phyloP scores from a whole-genome alignment of 1,140 invertebrate species.

The Leptinotarsa undecemlineata region DNA sequence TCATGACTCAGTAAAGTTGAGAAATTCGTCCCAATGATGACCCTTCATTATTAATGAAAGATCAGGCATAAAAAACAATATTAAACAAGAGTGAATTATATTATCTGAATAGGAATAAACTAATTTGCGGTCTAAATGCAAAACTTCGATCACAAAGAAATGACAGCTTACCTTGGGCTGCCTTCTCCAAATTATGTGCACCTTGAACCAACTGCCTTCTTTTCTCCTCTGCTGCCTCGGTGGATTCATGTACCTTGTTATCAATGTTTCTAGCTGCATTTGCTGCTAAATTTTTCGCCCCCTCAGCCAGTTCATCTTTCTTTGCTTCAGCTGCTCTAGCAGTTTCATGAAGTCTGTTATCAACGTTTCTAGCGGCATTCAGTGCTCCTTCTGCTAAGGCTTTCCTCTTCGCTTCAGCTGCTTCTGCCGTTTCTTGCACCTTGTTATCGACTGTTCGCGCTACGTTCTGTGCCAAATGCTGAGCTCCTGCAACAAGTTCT shows the following conservation, averaged over 20 bases:
- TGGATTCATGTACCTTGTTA: slow-evolving; percentile 29
- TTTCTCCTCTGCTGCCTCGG: slow-evolving; percentile 25
- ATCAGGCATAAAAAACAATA: too few species aligned
- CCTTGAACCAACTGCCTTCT: slow-evolving; percentile 28
- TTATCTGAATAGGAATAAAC: too few species aligned
- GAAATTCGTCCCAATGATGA: too few species aligned
- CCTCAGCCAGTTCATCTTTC: slow-evolving; percentile 9
- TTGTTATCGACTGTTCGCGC: slow-evolving; percentile 27
- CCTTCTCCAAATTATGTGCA: slow-evolving; percentile 27
- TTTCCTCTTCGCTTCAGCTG: slow-evolving; percentile 4
- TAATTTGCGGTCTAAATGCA: too few species aligned
- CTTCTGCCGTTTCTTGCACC: slow-evolving; percentile 24
- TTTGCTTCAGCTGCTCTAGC: slow-evolving; percentile 14
- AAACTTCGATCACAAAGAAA: background rate
- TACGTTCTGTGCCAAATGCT: slow-evolving; percentile 24
- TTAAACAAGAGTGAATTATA: too few species aligned
- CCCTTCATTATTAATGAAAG: too few species aligned
- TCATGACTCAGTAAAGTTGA: too few species aligned
- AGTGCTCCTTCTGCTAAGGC: slow-evolving; percentile 18
- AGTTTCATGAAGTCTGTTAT: slow-evolving; percentile 22
- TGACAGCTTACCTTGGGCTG: slow-evolving; percentile 21
- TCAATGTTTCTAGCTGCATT: slow-evolving; percentile 28
- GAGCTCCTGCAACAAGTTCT: slow-evolving; percentile 9
- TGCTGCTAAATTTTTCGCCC: slow-evolving; percentile 15
- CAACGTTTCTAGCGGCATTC: slow-evolving; percentile 15